phyloP scores from a whole-genome alignment of 2,113 vertebrate genomes.

The Cyanoderma ruficeps region DNA sequence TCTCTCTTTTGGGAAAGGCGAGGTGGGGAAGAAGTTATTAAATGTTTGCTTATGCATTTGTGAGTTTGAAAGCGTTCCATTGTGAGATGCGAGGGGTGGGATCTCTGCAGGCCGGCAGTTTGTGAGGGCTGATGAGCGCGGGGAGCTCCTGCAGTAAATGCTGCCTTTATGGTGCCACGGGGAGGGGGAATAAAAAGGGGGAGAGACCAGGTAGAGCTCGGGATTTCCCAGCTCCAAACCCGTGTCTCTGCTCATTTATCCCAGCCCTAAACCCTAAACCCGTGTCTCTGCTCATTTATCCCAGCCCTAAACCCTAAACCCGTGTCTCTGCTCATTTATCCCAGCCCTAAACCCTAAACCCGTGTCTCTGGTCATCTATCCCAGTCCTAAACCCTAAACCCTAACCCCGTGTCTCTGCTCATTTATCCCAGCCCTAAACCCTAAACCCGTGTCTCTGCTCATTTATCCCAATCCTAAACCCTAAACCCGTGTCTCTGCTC shows the following conservation, averaged over 20 bases:
- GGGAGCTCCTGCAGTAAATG: not conserved
- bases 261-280: no score
- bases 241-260: not conserved
- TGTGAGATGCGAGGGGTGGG: not conserved
- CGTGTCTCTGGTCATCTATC: no score
- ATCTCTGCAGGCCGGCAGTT: not conserved
- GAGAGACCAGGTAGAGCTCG: not conserved
- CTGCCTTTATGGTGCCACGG: not conserved
- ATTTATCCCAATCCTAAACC: not conserved
- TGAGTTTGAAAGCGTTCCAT: not conserved
- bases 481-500: rapidly evolving
- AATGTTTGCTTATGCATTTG: not conserved
- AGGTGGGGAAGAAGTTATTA: conserved; percentile 23
- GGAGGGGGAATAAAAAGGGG: not conserved
- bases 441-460: no score
- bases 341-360: no score
- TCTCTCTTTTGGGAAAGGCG: conserved; percentile 31
- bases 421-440: no score
- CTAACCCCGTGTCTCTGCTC: no score
- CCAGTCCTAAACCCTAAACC: no score
- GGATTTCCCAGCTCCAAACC: not conserved
- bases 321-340: not conserved
- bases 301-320: not conserved
- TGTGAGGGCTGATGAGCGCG: not conserved
- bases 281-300: rapidly evolving